phyloP scores from a whole-genome alignment of 2,888 invertebrate species.

The Agrenia bidenticulata region DNA sequence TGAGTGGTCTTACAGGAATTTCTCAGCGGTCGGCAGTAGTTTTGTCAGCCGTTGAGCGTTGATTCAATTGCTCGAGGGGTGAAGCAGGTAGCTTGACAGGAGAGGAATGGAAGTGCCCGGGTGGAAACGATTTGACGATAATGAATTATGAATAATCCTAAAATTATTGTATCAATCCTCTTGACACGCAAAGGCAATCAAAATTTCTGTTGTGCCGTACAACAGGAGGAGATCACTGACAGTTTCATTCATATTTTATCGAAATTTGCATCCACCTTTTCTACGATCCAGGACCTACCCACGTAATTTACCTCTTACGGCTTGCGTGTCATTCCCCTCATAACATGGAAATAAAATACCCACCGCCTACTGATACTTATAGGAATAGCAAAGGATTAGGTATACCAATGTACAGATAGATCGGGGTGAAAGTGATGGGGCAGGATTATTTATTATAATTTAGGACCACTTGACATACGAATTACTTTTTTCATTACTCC shows the following conservation, averaged over 20 bases:
- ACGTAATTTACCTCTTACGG: background rate
- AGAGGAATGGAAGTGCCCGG: background rate
- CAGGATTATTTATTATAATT: slow-evolving; percentile 18
- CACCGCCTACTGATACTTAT: background rate
- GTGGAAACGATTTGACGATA: slow-evolving; percentile 21
- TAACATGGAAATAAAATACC: background rate
- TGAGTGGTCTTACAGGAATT: too few species aligned
- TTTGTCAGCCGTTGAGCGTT: too few species aligned
- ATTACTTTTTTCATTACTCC: slow-evolving; percentile 10
- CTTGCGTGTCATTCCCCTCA: slow-evolving; percentile 8
- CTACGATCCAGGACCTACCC: background rate
- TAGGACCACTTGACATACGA: slow-evolving; percentile 20
- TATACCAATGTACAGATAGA: background rate
- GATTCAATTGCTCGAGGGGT: slow-evolving; percentile 17
- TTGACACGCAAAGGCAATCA: slow-evolving; percentile 21
- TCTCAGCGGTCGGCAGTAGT: too few species aligned
- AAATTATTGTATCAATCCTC: slow-evolving; percentile 22
- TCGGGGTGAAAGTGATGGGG: slow-evolving; percentile 17
- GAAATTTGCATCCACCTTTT: slow-evolving; percentile 12
- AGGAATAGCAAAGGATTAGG: too few species aligned
- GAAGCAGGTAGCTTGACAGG: background rate
- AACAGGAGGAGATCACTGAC: background rate
- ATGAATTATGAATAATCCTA: slow-evolving; percentile 19
- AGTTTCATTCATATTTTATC: slow-evolving; percentile 18
- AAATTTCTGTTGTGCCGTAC: background rate